Base-by-base conservation (phyloP, 2,888 invertebrate species). In the Caenorhabditis imperialis region DNA sequence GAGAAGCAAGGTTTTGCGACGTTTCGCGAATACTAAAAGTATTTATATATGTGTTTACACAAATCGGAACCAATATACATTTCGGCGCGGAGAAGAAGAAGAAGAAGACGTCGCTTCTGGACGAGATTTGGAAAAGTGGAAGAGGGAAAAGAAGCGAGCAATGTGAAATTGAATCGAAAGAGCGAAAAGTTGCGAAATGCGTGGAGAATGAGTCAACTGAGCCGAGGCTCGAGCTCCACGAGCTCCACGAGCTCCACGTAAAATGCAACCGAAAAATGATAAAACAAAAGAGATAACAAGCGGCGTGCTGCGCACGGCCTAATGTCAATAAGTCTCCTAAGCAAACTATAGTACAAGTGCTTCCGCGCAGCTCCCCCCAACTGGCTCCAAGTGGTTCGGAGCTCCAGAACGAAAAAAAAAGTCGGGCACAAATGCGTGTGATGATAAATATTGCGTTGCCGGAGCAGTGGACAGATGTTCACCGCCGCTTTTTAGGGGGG, bases 61-160 rank as follows among this genome's bases (percentile, higher is more conserved):
- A 67, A 67, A 67, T 67, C 67, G 67, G 60, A 62, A 71, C 71
- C 61, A 71, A 71, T 62, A 61, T 60, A 62, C 55, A 71, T 62
- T 57, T 61, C 54, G 60, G 53, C 37, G 51, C 20, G 50, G 57
- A 42, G 38, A 30, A 23, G 16, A 12, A 10, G 42, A 14, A n/a
- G 48, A n/a, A 27, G 23, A 30, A 30, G 14, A 18, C 51, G 45
- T 10, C 30, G 30, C 30, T 30, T 30, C 30, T 7, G 30, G 10
- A 30, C 7, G 10, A 10, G 30, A 30, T 7, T 6, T 40, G 37
- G 23, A 37, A 45, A 47, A 14, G 23, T 6, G 23, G 23, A 3
- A 20, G 23, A 25, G 25, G 44, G 3, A 18, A 40, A 54, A 18
- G 16, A 7, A 54, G 38, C 40, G 7, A 38, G 38, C 8, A 20